These are phyloP conservation scores for Heliconius cydno DNA, from an alignment of 2,888 invertebrate species.

Conservation along the genomic window DNA sequence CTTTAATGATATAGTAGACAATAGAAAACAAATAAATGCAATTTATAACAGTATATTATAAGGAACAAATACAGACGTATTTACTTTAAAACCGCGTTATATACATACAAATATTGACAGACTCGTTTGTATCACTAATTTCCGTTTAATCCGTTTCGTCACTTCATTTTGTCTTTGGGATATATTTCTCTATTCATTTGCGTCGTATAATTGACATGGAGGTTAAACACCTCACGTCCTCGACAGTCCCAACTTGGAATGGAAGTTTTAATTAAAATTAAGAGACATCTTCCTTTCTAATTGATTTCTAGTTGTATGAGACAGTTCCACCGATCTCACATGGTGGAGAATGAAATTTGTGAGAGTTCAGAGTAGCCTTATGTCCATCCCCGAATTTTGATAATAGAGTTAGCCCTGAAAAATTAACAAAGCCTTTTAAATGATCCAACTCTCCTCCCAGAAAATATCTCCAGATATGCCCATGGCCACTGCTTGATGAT, in stretches of 20 bases:
- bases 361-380: background rate
- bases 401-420: too few relatives aligned
- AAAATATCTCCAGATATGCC: too few relatives aligned
- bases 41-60: background rate
- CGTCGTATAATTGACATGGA: conserved; percentile 22
- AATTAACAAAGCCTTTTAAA: too few relatives aligned
- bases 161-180: conserved; percentile 4
- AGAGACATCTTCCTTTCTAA: background rate
- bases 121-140: background rate
- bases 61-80: background rate
- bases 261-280: conserved; percentile 24
- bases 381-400: too few relatives aligned
- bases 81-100: conserved; percentile 3
- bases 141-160: conserved; percentile 11
- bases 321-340: background rate
- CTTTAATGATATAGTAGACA: background rate
- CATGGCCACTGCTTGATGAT: background rate
- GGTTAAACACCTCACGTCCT: conserved; percentile 29
- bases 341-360: background rate
- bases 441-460: too few relatives aligned
- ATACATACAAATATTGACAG: background rate
- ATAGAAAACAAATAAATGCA: background rate
- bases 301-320: conserved; percentile 1
- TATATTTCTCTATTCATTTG: conserved; percentile 12
- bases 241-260: background rate